phyloP scores from a whole-genome alignment of 2,888 invertebrate species.

The Apotomis turbidana region DNA sequence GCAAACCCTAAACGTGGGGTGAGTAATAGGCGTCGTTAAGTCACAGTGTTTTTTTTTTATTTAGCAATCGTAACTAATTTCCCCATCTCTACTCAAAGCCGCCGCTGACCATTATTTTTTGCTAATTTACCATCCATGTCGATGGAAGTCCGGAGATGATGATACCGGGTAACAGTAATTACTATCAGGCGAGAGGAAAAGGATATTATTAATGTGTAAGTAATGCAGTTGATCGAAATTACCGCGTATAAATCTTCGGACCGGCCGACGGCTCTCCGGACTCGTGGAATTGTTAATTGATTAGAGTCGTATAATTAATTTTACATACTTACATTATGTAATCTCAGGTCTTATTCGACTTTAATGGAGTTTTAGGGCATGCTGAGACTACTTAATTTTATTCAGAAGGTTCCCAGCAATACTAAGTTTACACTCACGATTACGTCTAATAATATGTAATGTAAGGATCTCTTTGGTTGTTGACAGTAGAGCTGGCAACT shows the following conservation, averaged over 20 bases:
- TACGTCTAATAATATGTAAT: too few species aligned
- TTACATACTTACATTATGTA: conserved; percentile 1
- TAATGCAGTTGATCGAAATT: conserved; percentile 41
- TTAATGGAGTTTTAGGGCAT: background rate
- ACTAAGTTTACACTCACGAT: background rate
- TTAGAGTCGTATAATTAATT: conserved; percentile 19
- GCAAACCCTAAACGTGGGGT: too few species aligned
- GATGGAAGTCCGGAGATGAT: conserved; percentile 55
- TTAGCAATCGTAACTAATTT: background rate
- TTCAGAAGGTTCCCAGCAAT: background rate
- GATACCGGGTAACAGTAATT: conserved; percentile 46
- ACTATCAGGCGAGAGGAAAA: conserved; percentile 47
- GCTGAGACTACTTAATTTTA: background rate
- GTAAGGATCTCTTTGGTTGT: too few species aligned
- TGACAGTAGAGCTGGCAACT: too few species aligned
- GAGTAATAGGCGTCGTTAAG: too few species aligned
- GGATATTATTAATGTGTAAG: conserved; percentile 42
- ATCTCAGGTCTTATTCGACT: background rate
- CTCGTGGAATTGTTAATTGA: conserved; percentile 21
- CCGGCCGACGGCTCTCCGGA: background rate
- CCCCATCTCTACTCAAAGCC: conserved; percentile 40
- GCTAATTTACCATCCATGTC: conserved; percentile 72
- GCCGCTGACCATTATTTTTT: conserved; percentile 67
- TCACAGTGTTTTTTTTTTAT: too few species aligned
- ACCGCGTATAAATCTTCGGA: conserved; percentile 23